phyloP scores from a whole-genome alignment of 2,113 vertebrate species.

The Seriola dumerili region DNA sequence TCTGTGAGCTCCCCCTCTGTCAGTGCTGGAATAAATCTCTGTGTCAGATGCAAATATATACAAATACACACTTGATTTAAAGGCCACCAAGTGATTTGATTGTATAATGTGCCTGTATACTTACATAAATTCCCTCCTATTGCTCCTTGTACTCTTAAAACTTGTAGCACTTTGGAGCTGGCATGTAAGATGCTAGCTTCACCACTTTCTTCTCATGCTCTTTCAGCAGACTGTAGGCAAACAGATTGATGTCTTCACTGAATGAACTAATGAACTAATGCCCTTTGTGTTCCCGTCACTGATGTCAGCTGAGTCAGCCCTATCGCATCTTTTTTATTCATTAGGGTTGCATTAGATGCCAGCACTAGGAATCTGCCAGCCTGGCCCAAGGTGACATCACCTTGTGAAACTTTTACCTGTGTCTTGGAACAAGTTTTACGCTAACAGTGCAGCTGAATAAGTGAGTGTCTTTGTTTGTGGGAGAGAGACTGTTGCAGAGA shows the following conservation, averaged over 20 bases:
- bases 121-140: too few species aligned
- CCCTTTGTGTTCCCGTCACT: slow-evolving; percentile 4
- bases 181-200: neutral
- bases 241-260: slow-evolving; percentile 3
- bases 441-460: slow-evolving; percentile 25
- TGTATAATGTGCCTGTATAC: neutral
- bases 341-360: slow-evolving; percentile 11
- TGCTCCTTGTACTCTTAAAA: neutral
- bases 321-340: slow-evolving; percentile 33
- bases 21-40: neutral
- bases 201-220: neutral
- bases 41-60: neutral
- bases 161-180: neutral
- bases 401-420: slow-evolving; percentile 35
- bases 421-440: neutral
- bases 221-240: slow-evolving; percentile 1
- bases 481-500: neutral
- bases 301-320: slow-evolving; percentile 33
- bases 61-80: neutral
- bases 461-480: neutral
- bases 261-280: slow-evolving; percentile 30
- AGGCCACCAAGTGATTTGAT: neutral
- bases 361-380: slow-evolving; percentile 9
- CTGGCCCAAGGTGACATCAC: slow-evolving; percentile 37
- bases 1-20: neutral